Evolutionary conservation across 2,113 vertebrate genomes (phyloP), one percentile per base, ranked within the genome.

Genomic region (Passerina amoena): DNA sequence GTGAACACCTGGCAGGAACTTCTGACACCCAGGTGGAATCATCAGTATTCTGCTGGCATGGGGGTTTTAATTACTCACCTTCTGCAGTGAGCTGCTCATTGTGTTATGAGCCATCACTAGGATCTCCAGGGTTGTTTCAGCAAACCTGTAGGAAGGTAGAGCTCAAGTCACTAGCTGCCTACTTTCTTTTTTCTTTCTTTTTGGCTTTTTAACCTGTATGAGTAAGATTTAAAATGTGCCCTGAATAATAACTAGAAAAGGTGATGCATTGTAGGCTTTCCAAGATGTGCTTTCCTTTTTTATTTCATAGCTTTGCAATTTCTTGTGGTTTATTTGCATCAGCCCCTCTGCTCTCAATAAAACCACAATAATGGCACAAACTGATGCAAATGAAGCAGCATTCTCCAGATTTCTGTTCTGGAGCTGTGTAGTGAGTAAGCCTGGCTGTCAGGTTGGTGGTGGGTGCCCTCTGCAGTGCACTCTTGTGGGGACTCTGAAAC

Each of bases 101-200:
- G 28, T 61, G 96, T 92, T 82, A 54, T 73, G 27, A 89, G 44
- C 70, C 80, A 13, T 88, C 61, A 21, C 57, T 61, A 77, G 50
- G 19, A 82, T 87, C 65, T 38, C 73, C 3, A 3, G 80, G 44
- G 23, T 51, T 79, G 65, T 92, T 93, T 69, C 53, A 75, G 78
- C 59, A 91, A 92, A 81, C n/a, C 37, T 79, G 66, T 73, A 70
- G 80, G 86, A 91, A 94, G n/a, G 61, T 82, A 61, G 44, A 82
- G 60, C 63, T 93, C 73, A 38, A 57, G 77, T 89, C 56, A 78
- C 10, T 68, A 77, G 19, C 82, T 94, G 33, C n/a, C 54, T 93
- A 15, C 57, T 68, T 86, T n/a, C 24, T 69, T 77, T 65, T 45
- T 44, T n/a, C 16, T 90, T 87, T 37, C 12, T 72, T 68, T 48